These are phyloP conservation scores for Bellardia bayeri DNA, from an alignment of 2,888 invertebrate species.

Conservation along the genomic window DNA sequence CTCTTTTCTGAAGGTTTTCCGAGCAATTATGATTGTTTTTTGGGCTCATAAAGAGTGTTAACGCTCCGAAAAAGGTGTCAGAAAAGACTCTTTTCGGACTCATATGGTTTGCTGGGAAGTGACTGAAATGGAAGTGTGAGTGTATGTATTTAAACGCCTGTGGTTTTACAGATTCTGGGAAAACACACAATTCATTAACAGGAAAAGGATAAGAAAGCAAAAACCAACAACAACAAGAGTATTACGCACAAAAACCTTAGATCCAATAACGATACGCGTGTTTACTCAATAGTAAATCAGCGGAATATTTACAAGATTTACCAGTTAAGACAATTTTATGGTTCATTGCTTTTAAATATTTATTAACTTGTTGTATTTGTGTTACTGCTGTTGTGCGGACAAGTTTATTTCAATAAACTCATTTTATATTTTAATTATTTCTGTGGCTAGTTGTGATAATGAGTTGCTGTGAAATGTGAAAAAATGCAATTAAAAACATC, in stretches of 20 bases:
- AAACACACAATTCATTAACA: conserved; percentile 71
- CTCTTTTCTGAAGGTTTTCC: too few relatives aligned
- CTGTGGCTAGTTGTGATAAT: neutral
- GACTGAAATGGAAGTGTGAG: conserved; percentile 53
- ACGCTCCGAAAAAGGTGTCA: too few relatives aligned
- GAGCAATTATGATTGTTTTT: too few relatives aligned
- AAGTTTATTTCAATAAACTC: conserved; percentile 35
- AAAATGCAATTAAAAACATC: neutral
- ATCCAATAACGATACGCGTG: conserved; percentile 66
- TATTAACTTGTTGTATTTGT: conserved; percentile 2
- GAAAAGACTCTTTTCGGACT: too few relatives aligned
- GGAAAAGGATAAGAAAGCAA: conserved; percentile 49
- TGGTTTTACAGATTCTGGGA: conserved; percentile 61
- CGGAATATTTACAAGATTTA: conserved; percentile 65
- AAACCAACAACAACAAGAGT: conserved; percentile 11
- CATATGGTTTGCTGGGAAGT: too few relatives aligned
- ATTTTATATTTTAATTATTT: neutral
- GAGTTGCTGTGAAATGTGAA: neutral
- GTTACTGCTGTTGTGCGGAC: neutral
- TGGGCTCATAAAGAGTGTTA: too few relatives aligned
- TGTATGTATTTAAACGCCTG: conserved; percentile 57
- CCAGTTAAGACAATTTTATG: conserved; percentile 69
- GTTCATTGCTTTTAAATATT: conserved; percentile 69
- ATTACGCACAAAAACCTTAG: conserved; percentile 61
- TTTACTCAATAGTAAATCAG: conserved; percentile 50